phyloP scores from a whole-genome alignment of 53 echinoderm and acorn worm species.

The Pentamera pediparva region DNA sequence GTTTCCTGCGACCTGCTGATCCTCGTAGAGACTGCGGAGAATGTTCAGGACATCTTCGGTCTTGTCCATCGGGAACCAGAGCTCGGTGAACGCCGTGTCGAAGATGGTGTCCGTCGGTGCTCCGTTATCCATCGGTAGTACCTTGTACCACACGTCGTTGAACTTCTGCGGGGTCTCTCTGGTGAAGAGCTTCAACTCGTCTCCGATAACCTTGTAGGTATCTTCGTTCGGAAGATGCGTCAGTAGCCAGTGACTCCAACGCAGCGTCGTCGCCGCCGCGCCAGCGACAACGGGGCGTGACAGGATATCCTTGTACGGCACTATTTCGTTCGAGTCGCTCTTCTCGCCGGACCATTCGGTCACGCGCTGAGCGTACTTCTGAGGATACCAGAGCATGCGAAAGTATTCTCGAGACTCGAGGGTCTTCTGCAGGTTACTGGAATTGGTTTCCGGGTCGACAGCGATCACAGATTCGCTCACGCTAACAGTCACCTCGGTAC shows the following conservation, averaged over 20 bases:
- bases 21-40: neutral
- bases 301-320: neutral
- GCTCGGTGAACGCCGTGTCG: constrained; percentile 17
- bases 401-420: constrained; percentile 2
- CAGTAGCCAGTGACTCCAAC: neutral
- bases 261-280: neutral
- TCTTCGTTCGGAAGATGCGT: neutral
- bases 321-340: neutral
- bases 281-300: neutral
- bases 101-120: constrained; percentile 3
- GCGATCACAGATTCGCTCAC: constrained; percentile 1
- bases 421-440: neutral
- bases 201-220: constrained; percentile 5
- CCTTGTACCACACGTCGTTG: constrained; percentile 22
- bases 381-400: constrained; percentile 2
- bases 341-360: constrained; percentile 15
- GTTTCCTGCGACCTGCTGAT: constrained; percentile 26
- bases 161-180: neutral
- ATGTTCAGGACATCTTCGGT: constrained; percentile 18
- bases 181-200: constrained; percentile 4
- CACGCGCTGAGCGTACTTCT: constrained; percentile 19
- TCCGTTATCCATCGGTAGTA: constrained; percentile 11
- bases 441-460: neutral
- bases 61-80: constrained; percentile 31
- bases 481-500: constrained; percentile 7